Evolutionary conservation across 2,113 vertebrate species (phyloP).

Genomic region (Panthera tigris): DNA sequence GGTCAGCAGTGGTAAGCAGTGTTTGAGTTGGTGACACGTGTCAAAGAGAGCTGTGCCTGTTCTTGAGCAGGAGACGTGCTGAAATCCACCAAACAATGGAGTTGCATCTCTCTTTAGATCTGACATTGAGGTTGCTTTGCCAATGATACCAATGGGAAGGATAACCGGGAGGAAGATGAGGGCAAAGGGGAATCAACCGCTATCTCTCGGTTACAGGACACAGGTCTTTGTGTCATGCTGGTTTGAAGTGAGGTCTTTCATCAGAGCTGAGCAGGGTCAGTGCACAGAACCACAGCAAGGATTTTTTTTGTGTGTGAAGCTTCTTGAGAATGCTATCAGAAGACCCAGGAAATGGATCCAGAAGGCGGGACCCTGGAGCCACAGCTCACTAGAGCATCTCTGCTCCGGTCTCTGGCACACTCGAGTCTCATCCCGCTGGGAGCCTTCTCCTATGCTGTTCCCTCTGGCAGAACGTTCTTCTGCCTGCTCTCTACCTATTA

Average conservation of each 20-base stretch:
- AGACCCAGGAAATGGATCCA: neutral
- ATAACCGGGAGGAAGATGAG: neutral
- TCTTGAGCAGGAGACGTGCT: neutral
- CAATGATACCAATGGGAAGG: neutral
- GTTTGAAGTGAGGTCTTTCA: neutral
- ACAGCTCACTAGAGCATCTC: neutral
- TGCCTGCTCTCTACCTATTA: too few relatives aligned
- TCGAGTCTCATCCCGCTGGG: neutral
- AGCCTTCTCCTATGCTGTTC: neutral
- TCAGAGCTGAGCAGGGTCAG: neutral
- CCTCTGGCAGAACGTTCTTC: neutral
- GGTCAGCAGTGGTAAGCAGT: neutral
- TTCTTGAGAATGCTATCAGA: neutral
- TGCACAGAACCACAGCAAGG: neutral
- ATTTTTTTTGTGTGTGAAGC: neutral
- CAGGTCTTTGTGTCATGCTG: neutral
- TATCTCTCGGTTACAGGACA: neutral
- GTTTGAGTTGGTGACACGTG: neutral
- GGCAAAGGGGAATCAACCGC: neutral
- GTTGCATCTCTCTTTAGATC: neutral
- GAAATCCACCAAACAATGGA: neutral
- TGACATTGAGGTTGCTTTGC: neutral
- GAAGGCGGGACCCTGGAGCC: neutral
- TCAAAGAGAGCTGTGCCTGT: neutral
- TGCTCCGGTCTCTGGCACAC: neutral